Evolutionary conservation across 2,113 vertebrate species (phyloP), one percentile per base, ranked within the genome.

Genomic region (Hemiprocne comata): DNA sequence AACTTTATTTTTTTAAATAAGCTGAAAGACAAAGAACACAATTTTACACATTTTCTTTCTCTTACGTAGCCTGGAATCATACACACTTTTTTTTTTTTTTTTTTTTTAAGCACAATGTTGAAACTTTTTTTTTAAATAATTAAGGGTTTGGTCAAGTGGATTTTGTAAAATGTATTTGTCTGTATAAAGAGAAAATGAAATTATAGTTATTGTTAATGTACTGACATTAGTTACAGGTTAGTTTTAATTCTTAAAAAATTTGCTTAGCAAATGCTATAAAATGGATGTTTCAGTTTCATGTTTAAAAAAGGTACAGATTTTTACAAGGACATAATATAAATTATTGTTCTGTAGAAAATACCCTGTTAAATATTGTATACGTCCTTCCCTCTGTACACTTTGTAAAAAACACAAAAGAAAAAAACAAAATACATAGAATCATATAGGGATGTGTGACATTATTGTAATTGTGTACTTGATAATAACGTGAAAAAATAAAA

Each of bases 301-400:
- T 99, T 99, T 99, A 98, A 98, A 99, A 89, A 98, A 98, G 99
- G 99, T 99, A 98, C 98, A 98, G 97, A 97, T 98, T 98, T 98
- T 98, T 98, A 98, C 97, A 98, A 98, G 98, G 97, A 98, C 98
- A 98, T 98, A 98, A 99, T 98, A 98, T 99, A 99, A 99, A 98
- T 99, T 99, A 99, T 99, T 99, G 98, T 99, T 99, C 99, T 99
- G 99, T 99, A 99, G 98, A 99, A 96, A 98, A 99, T 98, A 98
- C 97, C 98, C 98, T 98, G 98, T 99, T 99, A 98, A 98, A 99
- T 98, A 98, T 98, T 98, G 97, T 98, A 96, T 94, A 98, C 98
- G 98, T 98, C 97, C 97, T 98, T 98, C 98, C 98, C 98, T 99
- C 98, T 99, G 99, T 99, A 99, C 97, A 99, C 98, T 98, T 98